These are phyloP conservation scores for Elysia chlorotica DNA, from an alignment of 1,140 invertebrate species.

Conservation along the genomic window DNA sequence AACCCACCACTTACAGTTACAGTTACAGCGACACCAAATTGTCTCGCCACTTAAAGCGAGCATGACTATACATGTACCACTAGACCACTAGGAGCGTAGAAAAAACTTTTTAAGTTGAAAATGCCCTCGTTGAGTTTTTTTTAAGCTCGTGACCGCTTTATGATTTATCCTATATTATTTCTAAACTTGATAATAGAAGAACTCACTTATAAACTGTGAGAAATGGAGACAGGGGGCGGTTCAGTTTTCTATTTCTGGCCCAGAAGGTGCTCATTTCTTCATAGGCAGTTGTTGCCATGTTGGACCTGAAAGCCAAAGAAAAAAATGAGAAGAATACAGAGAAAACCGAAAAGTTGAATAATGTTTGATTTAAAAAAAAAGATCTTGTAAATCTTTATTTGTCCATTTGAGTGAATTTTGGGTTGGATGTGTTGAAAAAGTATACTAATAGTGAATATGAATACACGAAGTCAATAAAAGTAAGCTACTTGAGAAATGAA, in stretches of 20 bases:
- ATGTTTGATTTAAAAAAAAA: background rate
- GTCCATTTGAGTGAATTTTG: background rate
- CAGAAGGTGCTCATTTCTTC: constrained; percentile 53
- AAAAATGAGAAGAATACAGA: background rate
- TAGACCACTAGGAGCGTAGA: too few species aligned
- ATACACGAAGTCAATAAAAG: background rate
- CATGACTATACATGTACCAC: too few species aligned
- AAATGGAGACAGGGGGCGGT: constrained; percentile 52
- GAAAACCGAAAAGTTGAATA: background rate
- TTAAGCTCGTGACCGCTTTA: too few species aligned
- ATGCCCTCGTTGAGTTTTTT: too few species aligned
- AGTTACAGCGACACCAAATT: too few species aligned
- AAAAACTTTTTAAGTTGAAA: too few species aligned
- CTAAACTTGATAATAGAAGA: too few species aligned
- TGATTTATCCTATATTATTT: too few species aligned
- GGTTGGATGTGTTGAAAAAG: background rate
- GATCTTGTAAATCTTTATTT: background rate
- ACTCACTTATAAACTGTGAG: constrained; percentile 50
- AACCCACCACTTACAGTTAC: too few species aligned
- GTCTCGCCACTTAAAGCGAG: too few species aligned
- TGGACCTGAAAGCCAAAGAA: constrained; percentile 20
- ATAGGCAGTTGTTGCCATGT: constrained; percentile 36
- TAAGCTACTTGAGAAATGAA: background rate
- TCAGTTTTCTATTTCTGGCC: constrained; percentile 45
- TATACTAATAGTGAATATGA: background rate